Base-by-base conservation (phyloP, 2,797 vertebrate species). In the Malacoraja senta region DNA sequence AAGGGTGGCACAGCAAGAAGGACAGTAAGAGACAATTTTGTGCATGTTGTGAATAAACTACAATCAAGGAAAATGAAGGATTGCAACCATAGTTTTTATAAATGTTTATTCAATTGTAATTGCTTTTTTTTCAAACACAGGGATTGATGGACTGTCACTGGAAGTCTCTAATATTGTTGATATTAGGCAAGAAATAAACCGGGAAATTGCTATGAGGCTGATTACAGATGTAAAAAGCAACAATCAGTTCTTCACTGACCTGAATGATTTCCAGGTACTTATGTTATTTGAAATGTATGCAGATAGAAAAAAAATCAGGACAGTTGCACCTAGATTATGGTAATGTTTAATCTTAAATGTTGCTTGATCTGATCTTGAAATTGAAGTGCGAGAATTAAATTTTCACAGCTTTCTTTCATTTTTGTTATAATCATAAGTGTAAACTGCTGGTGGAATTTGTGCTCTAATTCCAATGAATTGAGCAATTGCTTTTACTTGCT, bases 261-360 rank as follows among this genome's bases (percentile, higher is more conserved):
- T 99, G 94, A 99, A 99, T 94, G 97, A 98, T 93, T 99, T 97
- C 95, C 98, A 99, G 98, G 98, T 98, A 97, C 26, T 29, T 92
- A 29, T 19, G 17, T 19, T 26, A 76, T 92, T 76, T 92, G 71
- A 76, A 92, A 92, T 53, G n/a, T 29, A 58, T 76, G 71, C 21
- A 92, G 29, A 86, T 8, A 29, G 58, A 58, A 74, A 29, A 53
- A 38, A 24, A 74, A 53, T 92, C 26, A 72, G 44, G 24, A 8
- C 63, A 88, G 44, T 29, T 83, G 21, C 53, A 53, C 80, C 44
- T 24, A 83, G 61, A 6, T 58, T 58, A 58, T 2, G 26, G 9
- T 84, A 84, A 61, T 84, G 26, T 24, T 61, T 84, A 61, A 84
- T 61, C 81, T 58, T 61, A 61, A 61, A 61, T 84, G 53, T 84